Evolutionary conservation across 2,797 vertebrate species (phyloP).

Genomic region (Phrynocephalus forsythii): DNA sequence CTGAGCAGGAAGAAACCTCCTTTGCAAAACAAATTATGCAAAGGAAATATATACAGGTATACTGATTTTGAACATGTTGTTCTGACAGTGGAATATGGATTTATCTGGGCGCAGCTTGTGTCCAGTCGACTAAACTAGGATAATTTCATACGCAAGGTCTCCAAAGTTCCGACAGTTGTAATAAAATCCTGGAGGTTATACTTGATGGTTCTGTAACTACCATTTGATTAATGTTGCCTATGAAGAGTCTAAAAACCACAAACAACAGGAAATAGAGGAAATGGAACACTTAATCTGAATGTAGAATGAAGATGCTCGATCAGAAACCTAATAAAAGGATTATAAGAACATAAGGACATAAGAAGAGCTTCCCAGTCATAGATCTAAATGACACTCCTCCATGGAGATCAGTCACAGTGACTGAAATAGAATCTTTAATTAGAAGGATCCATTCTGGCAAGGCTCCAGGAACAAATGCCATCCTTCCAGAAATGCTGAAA

Average conservation of each 20-base stretch:
- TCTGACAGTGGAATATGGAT: neutral
- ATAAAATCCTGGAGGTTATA: neutral
- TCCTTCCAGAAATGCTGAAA: too few relatives aligned
- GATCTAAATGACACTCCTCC: too few relatives aligned
- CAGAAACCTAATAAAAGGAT: conserved; percentile 4
- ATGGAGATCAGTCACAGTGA: too few relatives aligned
- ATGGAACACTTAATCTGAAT: neutral
- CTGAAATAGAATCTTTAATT: too few relatives aligned
- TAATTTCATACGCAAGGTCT: neutral
- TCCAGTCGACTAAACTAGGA: neutral
- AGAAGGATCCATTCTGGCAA: too few relatives aligned
- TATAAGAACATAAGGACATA: neutral
- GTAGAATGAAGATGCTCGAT: neutral
- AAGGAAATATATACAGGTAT: neutral
- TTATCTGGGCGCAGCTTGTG: neutral
- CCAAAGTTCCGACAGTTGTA: neutral
- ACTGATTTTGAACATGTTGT: neutral
- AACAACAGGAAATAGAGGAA: neutral
- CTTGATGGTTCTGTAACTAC: neutral
- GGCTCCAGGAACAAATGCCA: too few relatives aligned
- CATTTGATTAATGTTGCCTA: neutral
- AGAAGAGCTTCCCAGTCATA: too few relatives aligned
- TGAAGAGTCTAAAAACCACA: neutral
- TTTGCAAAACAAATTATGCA: neutral
- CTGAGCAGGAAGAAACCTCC: neutral